phyloP scores from a whole-genome alignment of 30 jellyfish, hydroid and myxozoan species.

The Pelagia noctiluca region DNA sequence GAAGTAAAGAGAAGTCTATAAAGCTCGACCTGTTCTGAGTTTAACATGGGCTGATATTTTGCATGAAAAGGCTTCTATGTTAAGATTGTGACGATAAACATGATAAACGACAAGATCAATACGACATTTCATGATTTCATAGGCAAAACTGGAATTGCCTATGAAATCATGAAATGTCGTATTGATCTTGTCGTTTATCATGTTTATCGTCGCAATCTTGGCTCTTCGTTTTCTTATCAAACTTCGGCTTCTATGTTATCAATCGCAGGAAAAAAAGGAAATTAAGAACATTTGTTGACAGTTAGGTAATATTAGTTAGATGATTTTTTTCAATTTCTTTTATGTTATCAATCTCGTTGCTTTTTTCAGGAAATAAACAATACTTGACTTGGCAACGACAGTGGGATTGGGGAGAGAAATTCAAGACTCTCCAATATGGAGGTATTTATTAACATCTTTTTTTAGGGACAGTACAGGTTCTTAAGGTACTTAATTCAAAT shows the following conservation, averaged over 20 bases:
- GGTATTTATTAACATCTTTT: conserved; percentile 27
- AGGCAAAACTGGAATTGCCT: too few species aligned
- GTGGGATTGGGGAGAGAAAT: conserved; percentile 77
- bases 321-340: too few species aligned
- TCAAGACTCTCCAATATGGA: conserved; percentile 70
- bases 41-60: too few species aligned
- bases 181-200: not conserved
- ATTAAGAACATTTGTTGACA: too few species aligned
- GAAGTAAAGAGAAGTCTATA: too few species aligned
- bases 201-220: not conserved
- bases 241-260: not conserved
- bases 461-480: not conserved
- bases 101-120: too few species aligned
- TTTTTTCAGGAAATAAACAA: conserved; percentile 47
- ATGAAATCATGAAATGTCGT: not conserved
- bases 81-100: too few species aligned
- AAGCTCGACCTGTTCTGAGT: too few species aligned
- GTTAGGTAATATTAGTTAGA: too few species aligned
- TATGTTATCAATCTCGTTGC: not conserved
- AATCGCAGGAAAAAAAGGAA: too few species aligned
- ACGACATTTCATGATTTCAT: too few species aligned
- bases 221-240: not conserved
- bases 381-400: conserved; percentile 27
- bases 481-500: not conserved
- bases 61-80: too few species aligned